Evolutionary conservation across 2,888 invertebrate species (phyloP).

Genomic region (Didymodactylos carnosus): DNA sequence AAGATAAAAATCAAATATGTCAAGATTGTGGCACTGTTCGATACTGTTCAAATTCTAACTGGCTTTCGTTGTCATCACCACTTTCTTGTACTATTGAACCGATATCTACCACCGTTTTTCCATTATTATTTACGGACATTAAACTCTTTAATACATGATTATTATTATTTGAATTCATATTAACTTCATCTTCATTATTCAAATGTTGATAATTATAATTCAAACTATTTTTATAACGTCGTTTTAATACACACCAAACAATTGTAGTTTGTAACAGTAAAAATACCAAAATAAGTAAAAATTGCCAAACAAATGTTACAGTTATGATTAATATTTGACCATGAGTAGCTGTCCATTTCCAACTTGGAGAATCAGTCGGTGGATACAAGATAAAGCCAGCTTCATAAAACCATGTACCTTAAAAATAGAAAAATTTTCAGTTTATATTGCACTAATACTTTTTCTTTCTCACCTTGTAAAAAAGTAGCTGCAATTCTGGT

Average conservation of each 20-base stretch:
- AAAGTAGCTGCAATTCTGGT: conserved; percentile 27
- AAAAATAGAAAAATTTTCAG: no score
- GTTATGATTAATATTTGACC: conserved; percentile 3
- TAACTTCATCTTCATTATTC: not conserved
- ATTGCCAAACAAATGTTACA: not conserved
- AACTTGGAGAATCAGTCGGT: conserved; percentile 24
- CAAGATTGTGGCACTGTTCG: no score
- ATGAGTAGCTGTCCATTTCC: conserved; percentile 22
- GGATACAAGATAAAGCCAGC: conserved; percentile 38
- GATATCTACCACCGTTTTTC: not conserved
- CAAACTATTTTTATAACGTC: not conserved
- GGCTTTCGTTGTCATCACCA: not conserved
- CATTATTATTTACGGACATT: not conserved
- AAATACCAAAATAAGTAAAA: not conserved
- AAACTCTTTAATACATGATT: not conserved
- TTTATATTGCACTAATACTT: not conserved
- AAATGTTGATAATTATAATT: not conserved
- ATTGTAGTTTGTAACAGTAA: not conserved
- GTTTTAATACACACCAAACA: not conserved
- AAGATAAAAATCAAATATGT: no score
- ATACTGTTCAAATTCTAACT: not conserved
- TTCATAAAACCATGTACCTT: not conserved
- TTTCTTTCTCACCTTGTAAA: conserved; percentile 34
- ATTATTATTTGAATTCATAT: not conserved
- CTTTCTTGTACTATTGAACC: not conserved